phyloP scores from a whole-genome alignment of 2,113 vertebrate genomes.

The Sardina pilchardus region DNA sequence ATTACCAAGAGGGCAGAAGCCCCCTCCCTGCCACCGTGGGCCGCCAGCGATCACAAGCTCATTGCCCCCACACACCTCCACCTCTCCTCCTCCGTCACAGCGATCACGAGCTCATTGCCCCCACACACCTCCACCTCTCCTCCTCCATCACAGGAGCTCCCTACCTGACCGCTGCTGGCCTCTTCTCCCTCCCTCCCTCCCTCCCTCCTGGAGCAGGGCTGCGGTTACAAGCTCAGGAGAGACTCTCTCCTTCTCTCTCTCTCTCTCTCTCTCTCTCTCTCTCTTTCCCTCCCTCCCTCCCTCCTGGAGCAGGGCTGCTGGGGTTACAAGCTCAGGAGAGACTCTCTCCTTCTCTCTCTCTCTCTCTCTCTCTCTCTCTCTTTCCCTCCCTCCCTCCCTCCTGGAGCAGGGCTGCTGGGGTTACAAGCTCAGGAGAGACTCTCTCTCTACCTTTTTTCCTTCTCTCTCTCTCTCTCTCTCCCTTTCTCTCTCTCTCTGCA shows the following conservation, averaged over 20 bases:
- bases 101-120: neutral
- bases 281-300: neutral
- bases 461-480: neutral
- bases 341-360: neutral
- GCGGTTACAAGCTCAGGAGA: no score
- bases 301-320: no score
- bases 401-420: no score
- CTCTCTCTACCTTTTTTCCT: neutral
- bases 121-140: neutral
- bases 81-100: neutral
- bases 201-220: no score
- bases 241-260: neutral
- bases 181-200: conserved; percentile 1
- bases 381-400: neutral
- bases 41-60: neutral
- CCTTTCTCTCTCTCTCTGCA: neutral
- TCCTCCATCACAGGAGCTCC: neutral
- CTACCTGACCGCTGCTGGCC: no score
- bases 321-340: no score
- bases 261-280: conserved; percentile 40
- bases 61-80: neutral
- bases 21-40: neutral
- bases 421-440: no score
- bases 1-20: conserved; percentile 55
- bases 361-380: neutral